phyloP scores from a whole-genome alignment of 2,113 vertebrate genomes.

The Alectura lathami region DNA sequence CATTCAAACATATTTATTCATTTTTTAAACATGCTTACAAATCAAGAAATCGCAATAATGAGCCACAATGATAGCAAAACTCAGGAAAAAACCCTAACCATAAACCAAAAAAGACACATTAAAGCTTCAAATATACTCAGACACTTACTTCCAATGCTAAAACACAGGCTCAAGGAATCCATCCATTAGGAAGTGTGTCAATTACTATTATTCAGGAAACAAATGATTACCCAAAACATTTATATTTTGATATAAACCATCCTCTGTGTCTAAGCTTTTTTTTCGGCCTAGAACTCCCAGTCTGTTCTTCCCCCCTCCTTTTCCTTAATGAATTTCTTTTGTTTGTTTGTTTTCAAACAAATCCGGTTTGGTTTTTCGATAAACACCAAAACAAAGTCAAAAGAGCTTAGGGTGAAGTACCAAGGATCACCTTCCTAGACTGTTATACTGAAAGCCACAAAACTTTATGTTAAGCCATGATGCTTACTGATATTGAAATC shows the following conservation, averaged over 20 bases:
- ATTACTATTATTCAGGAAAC: background rate
- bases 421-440: background rate
- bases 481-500: background rate
- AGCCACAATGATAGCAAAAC: background rate
- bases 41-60: constrained; percentile 10
- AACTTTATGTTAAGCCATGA: background rate
- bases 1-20: constrained; percentile 31
- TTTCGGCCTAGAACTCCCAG: background rate
- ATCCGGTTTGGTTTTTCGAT: background rate
- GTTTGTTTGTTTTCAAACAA: background rate
- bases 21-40: background rate
- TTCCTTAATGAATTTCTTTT: background rate
- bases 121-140: background rate
- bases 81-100: background rate
- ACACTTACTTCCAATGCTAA: background rate
- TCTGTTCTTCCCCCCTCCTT: background rate
- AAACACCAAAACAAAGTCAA: background rate
- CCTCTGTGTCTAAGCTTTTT: background rate
- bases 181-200: background rate
- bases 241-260: background rate
- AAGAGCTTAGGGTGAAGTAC: background rate
- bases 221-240: background rate
- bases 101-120: background rate
- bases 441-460: background rate
- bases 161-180: background rate